Percentiles rank a stretch among this genome's conserved stretches.
phyloP scores from a whole-genome alignment of 2,113 vertebrate species.

The Bufo gargarizans region DNA sequence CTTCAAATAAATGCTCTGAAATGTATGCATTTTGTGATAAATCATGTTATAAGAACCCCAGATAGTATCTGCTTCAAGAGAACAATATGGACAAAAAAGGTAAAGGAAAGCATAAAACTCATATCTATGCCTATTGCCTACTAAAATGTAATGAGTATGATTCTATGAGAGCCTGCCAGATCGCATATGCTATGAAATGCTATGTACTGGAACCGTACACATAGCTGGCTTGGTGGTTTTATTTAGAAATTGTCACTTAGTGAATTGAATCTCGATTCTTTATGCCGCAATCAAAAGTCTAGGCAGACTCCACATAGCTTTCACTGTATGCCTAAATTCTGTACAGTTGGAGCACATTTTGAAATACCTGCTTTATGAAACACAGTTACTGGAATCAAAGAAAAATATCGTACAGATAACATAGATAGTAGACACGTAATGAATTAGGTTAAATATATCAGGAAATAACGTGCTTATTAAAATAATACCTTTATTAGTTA shows the following conservation, averaged over 20 bases:
- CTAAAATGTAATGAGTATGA: not conserved
- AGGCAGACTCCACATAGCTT: not conserved
- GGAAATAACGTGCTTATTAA: no score
- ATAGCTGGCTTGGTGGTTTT: not conserved
- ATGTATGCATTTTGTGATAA: not conserved
- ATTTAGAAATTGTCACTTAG: not conserved
- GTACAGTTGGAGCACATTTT: not conserved
- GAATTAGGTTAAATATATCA: no score
- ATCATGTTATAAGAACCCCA: not conserved
- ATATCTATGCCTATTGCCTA: not conserved
- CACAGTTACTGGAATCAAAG: not conserved
- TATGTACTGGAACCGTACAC: constrained; percentile 1
- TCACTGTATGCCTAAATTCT: not conserved
- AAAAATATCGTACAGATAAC: no score
- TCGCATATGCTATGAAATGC: not conserved
- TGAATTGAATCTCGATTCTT: not conserved
- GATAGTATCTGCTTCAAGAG: not conserved
- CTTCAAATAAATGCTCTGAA: not conserved
- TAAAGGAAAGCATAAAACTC: not conserved
- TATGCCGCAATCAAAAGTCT: not conserved
- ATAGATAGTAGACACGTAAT: no score
- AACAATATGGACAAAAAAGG: not conserved
- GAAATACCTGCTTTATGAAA: not conserved
- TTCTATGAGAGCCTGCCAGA: not conserved
- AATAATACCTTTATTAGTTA: no score